Evolutionary conservation across 92 coral and sea anemone species (phyloP).

Genomic region (Epizoanthus stellaris): DNA sequence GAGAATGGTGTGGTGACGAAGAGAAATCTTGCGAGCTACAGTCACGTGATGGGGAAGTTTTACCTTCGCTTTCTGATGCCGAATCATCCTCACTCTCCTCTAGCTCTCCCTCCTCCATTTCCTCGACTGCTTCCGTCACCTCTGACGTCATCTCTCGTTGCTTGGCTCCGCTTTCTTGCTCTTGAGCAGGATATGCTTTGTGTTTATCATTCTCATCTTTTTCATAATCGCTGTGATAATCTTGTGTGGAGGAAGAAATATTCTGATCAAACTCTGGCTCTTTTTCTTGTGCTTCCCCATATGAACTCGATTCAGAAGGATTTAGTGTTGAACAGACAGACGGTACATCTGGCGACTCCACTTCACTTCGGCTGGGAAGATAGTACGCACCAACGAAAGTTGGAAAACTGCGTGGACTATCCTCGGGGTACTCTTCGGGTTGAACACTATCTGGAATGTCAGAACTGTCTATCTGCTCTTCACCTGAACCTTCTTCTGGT

Average conservation of each 20-base stretch:
- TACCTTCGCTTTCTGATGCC: background rate
- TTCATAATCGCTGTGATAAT: background rate
- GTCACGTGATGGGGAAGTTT: background rate
- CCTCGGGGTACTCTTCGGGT: conserved; percentile 55
- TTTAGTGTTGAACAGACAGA: conserved; percentile 20
- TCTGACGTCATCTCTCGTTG: background rate
- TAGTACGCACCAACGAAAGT: conserved; percentile 73
- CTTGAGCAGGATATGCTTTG: conserved; percentile 24
- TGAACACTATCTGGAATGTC: conserved; percentile 42
- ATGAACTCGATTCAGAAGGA: conserved; percentile 28
- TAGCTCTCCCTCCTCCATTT: conserved; percentile 39
- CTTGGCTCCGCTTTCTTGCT: background rate
- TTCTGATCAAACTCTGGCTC: conserved; percentile 13
- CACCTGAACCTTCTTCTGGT: conserved; percentile 10
- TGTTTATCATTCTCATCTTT: background rate
- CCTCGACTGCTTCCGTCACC: conserved; percentile 16
- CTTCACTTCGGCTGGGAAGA: conserved; percentile 57
- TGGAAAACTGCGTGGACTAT: conserved; percentile 41
- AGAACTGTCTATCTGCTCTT: conserved; percentile 11
- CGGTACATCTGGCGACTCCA: conserved; percentile 43
- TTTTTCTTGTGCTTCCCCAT: background rate
- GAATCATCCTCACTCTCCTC: conserved; percentile 38
- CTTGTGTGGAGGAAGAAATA: conserved; percentile 21
- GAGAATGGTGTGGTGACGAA: background rate
- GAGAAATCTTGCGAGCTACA: background rate